phyloP scores from a whole-genome alignment of 2,113 vertebrate genomes.

The Nothoprocta perdicaria region DNA sequence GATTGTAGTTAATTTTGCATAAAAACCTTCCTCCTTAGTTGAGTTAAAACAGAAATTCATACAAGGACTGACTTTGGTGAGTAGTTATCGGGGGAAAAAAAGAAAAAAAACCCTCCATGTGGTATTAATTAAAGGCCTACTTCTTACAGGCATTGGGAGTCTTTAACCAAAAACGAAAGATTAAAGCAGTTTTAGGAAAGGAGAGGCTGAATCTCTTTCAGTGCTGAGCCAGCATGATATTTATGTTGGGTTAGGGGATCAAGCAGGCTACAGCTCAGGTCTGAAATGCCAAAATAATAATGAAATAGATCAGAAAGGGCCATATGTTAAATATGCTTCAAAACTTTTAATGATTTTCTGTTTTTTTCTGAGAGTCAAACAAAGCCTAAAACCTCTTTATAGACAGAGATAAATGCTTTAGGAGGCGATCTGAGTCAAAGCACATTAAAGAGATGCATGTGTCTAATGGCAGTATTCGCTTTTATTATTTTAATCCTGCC shows the following conservation, averaged over 20 bases:
- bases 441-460: background rate
- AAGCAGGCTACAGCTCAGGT: conserved; percentile 28
- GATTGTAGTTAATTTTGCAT: conserved; percentile 20
- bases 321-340: conserved; percentile 15
- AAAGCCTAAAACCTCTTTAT: conserved; percentile 17
- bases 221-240: background rate
- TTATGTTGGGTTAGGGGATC: conserved; percentile 43
- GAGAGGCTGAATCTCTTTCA: conserved; percentile 5
- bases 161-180: conserved; percentile 46
- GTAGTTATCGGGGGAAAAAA: conserved; percentile 2
- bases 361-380: background rate
- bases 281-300: conserved; percentile 57
- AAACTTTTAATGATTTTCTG: conserved; percentile 15
- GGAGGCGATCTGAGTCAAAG: conserved; percentile 22
- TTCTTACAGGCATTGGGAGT: background rate
- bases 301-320: conserved; percentile 43
- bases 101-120: conserved; percentile 24
- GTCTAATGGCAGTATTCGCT: background rate
- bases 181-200: conserved; percentile 32
- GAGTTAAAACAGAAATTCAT: conserved; percentile 50
- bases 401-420: background rate
- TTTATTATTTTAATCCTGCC: conserved; percentile 6
- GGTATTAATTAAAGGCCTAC: conserved; percentile 62
- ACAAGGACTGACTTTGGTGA: background rate
- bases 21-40: conserved; percentile 12